These are phyloP conservation scores for Morbakka virulenta DNA, from an alignment of 30 jellyfish, hydroid and myxozoan species.

Conservation along the genomic window DNA sequence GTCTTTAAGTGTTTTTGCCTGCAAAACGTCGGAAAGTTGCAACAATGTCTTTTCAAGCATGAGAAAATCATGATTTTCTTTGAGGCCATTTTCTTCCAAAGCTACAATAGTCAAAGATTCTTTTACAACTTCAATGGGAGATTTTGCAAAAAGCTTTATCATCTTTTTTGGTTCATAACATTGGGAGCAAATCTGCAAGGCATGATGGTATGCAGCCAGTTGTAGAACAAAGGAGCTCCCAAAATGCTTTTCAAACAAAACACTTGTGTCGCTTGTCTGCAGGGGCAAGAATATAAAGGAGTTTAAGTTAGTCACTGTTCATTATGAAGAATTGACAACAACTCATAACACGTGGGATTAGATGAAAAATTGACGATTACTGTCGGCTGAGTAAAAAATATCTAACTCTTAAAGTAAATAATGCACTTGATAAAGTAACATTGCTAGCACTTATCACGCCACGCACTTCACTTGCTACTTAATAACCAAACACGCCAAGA, in stretches of 20 bases:
- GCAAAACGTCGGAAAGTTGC: conserved; percentile 69
- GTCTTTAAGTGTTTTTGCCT: conserved; percentile 76
- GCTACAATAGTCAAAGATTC: neutral
- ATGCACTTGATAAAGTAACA: no score
- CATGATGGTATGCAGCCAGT: conserved; percentile 23
- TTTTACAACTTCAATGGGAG: conserved; percentile 4
- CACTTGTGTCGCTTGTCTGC: conserved; percentile 56
- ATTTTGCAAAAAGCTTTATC: neutral
- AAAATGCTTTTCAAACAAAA: conserved; percentile 27
- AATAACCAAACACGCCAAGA: no score
- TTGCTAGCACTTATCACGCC: no score
- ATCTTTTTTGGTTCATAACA: neutral
- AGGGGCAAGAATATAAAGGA: no score
- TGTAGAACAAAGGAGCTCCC: conserved; percentile 59
- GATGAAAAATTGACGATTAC: no score
- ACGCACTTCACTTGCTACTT: no score
- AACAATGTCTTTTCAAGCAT: conserved; percentile 32
- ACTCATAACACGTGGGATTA: no score
- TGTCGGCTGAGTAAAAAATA: no score
- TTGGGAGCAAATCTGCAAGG: conserved; percentile 15
- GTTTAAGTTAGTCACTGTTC: no score
- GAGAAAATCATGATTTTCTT: neutral
- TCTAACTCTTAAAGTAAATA: no score
- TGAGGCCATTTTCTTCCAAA: neutral
- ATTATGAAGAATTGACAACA: no score